Percentiles rank a stretch among this genome's conserved stretches.
Evolutionary conservation across 2,888 invertebrate genomes (phyloP).

Genomic region (Palloptera scutellata): DNA sequence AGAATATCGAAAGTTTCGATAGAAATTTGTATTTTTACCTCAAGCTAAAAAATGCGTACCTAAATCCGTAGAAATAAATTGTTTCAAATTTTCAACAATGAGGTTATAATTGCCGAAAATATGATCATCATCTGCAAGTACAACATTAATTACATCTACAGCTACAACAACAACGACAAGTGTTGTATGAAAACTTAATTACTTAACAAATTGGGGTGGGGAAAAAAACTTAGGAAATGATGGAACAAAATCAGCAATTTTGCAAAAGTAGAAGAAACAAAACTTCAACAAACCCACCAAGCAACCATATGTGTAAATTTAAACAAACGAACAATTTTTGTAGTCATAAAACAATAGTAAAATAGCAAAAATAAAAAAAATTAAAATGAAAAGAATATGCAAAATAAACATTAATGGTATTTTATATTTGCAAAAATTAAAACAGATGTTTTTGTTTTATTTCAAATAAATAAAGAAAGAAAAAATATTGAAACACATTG

Average conservation of each 20-base stretch:
- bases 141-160: too few species aligned
- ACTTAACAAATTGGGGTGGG: neutral
- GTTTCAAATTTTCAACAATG: too few species aligned
- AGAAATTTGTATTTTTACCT: too few species aligned
- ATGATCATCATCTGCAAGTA: too few species aligned
- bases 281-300: conserved; percentile 1
- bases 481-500: too few species aligned
- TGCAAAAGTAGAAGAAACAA: too few species aligned
- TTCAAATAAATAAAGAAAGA: conserved; percentile 1
- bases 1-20: too few species aligned
- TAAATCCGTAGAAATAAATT: too few species aligned
- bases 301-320: conserved; percentile 22
- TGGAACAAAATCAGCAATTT: conserved; percentile 10
- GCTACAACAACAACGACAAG: too few species aligned
- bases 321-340: conserved; percentile 8
- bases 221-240: neutral
- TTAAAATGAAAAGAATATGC: conserved; percentile 3
- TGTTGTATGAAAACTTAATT: too few species aligned
- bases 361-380: conserved; percentile 11
- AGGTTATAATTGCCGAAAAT: too few species aligned
- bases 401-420: conserved; percentile 19
- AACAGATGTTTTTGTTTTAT: conserved; percentile 11
- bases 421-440: conserved; percentile 25
- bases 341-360: neutral
- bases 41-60: too few species aligned